Evolutionary conservation across 2,888 invertebrate species (phyloP).

Genomic region (Rhamnusium bicolor): DNA sequence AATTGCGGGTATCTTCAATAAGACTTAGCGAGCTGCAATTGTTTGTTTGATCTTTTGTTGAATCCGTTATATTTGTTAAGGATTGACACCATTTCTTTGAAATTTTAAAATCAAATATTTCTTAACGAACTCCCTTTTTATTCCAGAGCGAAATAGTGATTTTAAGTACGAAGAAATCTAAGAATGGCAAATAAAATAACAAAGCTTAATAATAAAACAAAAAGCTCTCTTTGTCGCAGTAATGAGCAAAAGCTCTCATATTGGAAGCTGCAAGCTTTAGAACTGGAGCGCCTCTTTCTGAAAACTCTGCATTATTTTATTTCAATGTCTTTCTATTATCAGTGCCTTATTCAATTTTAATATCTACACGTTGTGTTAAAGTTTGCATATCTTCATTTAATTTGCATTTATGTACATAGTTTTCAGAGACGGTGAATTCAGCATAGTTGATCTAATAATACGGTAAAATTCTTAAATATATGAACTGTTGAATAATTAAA

Average conservation of each 20-base stretch:
- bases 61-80: slow-evolving; percentile 31
- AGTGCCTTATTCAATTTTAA: slow-evolving; percentile 43
- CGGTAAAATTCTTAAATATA: too few species aligned
- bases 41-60: slow-evolving; percentile 25
- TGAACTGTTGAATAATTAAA: too few species aligned
- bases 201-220: slow-evolving; percentile 52
- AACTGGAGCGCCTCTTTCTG: slow-evolving; percentile 36
- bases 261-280: slow-evolving; percentile 45
- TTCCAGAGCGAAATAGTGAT: slow-evolving; percentile 45
- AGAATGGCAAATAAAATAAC: slow-evolving; percentile 50
- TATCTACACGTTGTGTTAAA: slow-evolving; percentile 19
- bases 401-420: slow-evolving; percentile 23
- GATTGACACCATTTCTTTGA: slow-evolving; percentile 41
- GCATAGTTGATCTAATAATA: too few species aligned
- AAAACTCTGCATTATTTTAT: slow-evolving; percentile 44
- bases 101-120: slow-evolving; percentile 45
- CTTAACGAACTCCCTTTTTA: slow-evolving; percentile 49
- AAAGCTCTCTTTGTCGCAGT: slow-evolving; percentile 52
- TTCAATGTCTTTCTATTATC: slow-evolving; percentile 47
- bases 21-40: background rate
- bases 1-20: slow-evolving; percentile 1
- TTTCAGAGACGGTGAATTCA: background rate
- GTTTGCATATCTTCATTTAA: slow-evolving; percentile 36
- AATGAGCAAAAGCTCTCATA: slow-evolving; percentile 53
- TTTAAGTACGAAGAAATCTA: slow-evolving; percentile 45